These are phyloP conservation scores for Hemibagrus guttatus DNA, from an alignment of 2,797 vertebrate species.

Conservation along the genomic window DNA sequence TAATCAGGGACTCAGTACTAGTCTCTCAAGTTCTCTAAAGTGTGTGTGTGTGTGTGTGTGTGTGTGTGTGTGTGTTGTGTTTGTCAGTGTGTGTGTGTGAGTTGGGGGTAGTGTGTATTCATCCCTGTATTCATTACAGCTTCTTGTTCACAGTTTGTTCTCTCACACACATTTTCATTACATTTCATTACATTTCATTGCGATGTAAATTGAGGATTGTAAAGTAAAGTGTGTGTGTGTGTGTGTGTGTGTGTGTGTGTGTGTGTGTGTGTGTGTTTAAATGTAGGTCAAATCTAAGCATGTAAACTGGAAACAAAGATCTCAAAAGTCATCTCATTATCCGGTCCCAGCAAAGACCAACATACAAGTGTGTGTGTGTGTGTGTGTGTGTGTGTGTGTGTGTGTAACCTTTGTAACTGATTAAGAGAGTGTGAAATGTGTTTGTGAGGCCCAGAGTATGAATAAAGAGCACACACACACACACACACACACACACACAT, in stretches of 20 bases:
- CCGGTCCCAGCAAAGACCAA: not conserved
- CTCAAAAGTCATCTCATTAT: not conserved
- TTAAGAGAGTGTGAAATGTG: slow-evolving; percentile 37
- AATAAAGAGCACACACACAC: slow-evolving; percentile 31
- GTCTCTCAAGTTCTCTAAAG: too few relatives aligned
- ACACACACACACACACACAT: slow-evolving; percentile 16
- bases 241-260: not conserved
- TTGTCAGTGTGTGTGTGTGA: not conserved
- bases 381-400: slow-evolving; percentile 19
- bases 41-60: not conserved
- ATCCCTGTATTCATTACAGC: not conserved
- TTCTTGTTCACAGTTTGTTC: too few relatives aligned
- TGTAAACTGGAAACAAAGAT: not conserved
- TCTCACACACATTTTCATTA: not conserved
- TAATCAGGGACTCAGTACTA: not conserved
- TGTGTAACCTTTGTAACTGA: slow-evolving; percentile 48
- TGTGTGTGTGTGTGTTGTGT: too few relatives aligned
- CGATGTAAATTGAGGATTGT: not conserved
- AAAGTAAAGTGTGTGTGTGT: not conserved
- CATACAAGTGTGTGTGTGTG: not conserved
- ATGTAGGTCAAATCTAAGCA: too few relatives aligned
- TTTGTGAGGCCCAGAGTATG: slow-evolving; percentile 20
- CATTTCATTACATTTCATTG: not conserved
- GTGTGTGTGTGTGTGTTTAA: slow-evolving; percentile 7
- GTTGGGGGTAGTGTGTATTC: too few relatives aligned